These are phyloP conservation scores for Philhelius pedissequus DNA, from an alignment of 2,888 invertebrate species.

Conservation along the genomic window DNA sequence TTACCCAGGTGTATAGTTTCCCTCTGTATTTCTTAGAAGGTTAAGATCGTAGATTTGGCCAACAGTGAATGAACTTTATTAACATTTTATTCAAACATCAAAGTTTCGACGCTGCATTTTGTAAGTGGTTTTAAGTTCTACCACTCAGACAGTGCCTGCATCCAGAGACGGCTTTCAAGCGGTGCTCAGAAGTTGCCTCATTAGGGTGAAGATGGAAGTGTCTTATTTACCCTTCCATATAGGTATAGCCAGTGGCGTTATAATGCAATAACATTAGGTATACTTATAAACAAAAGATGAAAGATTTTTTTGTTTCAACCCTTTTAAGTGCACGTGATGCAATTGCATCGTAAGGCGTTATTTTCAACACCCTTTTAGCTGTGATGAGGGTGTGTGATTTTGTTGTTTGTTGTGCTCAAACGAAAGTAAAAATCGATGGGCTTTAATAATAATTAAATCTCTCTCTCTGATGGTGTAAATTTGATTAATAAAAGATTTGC, in stretches of 20 bases:
- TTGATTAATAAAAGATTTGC: background rate
- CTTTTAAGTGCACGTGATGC: background rate
- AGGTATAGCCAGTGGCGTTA: background rate
- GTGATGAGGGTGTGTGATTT: background rate
- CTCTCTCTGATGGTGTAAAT: background rate
- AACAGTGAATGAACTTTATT: slow-evolving; percentile 21
- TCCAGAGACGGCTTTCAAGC: background rate
- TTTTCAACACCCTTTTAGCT: slow-evolving; percentile 2
- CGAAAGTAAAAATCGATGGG: background rate
- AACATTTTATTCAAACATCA: slow-evolving; percentile 13
- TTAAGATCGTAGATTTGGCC: slow-evolving; percentile 17
- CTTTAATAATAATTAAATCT: background rate
- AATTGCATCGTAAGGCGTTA: background rate
- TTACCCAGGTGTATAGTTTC: slow-evolving; percentile 35
- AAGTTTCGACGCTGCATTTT: slow-evolving; percentile 26
- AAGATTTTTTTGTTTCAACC: slow-evolving; percentile 13
- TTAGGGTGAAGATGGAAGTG: background rate
- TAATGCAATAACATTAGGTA: slow-evolving; percentile 39
- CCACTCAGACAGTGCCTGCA: slow-evolving; percentile 36
- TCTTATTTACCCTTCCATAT: slow-evolving; percentile 5
- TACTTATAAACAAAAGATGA: slow-evolving; percentile 7
- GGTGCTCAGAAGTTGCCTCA: slow-evolving; percentile 15
- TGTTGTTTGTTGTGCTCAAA: background rate
- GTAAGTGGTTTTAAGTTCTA: slow-evolving; percentile 17
- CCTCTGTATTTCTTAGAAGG: background rate